A percentile compares a stretch with the other conserved stretches of the same genome.
phyloP scores from a whole-genome alignment of 1,140 invertebrate species.

The Bacillus rossius region DNA sequence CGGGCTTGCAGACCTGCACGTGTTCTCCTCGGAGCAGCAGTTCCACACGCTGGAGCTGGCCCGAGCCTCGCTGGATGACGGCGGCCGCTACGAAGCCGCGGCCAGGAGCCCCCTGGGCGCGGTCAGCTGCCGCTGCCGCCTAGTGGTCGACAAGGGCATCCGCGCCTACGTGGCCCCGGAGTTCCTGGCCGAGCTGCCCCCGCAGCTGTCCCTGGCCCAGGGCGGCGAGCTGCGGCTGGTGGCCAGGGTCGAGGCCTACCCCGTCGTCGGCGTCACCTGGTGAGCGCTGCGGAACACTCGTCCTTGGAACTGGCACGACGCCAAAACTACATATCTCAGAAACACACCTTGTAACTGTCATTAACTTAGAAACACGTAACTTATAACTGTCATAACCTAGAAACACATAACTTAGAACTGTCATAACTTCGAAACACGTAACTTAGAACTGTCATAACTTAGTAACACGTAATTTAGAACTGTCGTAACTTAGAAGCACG shows the following conservation, averaged over 20 bases:
- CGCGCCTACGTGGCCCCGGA: slow-evolving; percentile 71
- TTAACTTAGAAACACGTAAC: too few relatives aligned
- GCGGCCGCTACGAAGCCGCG: slow-evolving; percentile 72
- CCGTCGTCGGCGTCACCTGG: slow-evolving; percentile 73
- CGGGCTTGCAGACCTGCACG: slow-evolving; percentile 41
- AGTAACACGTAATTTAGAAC: too few relatives aligned
- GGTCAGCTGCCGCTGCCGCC: slow-evolving; percentile 69
- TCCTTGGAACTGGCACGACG: too few relatives aligned
- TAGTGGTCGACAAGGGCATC: slow-evolving; percentile 82
- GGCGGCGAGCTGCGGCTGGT: slow-evolving; percentile 60
- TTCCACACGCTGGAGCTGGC: slow-evolving; percentile 83
- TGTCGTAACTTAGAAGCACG: too few relatives aligned
- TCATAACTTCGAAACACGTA: too few relatives aligned
- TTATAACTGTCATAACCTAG: too few relatives aligned
- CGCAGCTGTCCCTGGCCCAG: slow-evolving; percentile 48
- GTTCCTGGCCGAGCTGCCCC: slow-evolving; percentile 62
- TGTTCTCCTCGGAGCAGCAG: slow-evolving; percentile 59
- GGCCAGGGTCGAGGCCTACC: slow-evolving; percentile 73
- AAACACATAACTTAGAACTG: too few relatives aligned
- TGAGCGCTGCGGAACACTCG: too few relatives aligned
- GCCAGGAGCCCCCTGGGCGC: slow-evolving; percentile 79
- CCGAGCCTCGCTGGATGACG: slow-evolving; percentile 67
- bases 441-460: too few relatives aligned
- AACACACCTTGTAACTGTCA: too few relatives aligned
- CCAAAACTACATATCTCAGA: too few relatives aligned